A percentile compares a stretch with the other conserved stretches of the same genome.
Conservation (phyloP, 2,113 vertebrate genomes). For the Paracanthobrama guichenoti region DNA sequence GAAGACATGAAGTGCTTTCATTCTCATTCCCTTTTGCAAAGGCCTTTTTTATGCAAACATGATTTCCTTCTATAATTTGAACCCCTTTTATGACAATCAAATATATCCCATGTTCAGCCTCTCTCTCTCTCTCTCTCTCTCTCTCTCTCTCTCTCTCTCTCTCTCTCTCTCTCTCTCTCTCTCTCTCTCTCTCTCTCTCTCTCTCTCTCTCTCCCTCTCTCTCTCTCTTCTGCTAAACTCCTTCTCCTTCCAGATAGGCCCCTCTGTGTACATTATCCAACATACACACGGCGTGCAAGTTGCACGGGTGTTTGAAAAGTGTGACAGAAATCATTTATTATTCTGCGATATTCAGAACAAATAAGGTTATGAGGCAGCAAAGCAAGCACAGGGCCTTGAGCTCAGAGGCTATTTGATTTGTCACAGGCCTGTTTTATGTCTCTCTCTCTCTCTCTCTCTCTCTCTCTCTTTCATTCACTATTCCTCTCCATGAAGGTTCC, state of each 20-base stretch:
- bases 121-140: no score
- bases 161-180: not conserved
- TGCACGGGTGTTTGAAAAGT: conserved; percentile 57
- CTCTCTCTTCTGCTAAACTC: not conserved
- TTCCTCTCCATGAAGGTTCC: conserved; percentile 38
- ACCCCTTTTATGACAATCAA: not conserved
- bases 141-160: no score
- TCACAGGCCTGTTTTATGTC: conserved; percentile 47
- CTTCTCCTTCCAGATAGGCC: conserved; percentile 44
- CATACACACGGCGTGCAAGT: conserved; percentile 43
- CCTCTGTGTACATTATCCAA: conserved; percentile 56
- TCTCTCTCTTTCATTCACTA: conserved; percentile 45
- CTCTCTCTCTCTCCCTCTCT: conserved; percentile 5
- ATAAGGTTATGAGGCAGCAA: conserved; percentile 51
- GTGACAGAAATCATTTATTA: conserved; percentile 58
- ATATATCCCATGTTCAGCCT: not conserved
- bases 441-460: conserved; percentile 42
- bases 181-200: not conserved
- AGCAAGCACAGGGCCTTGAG: conserved; percentile 26
- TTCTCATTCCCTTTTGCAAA: not conserved
- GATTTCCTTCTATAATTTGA: conserved; percentile 11
- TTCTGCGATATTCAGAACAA: conserved; percentile 49
- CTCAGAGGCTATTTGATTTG: conserved; percentile 45
- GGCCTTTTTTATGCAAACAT: conserved; percentile 18
- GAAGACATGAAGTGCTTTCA: not conserved